Percentiles rank a stretch among this genome's conserved stretches.
These are phyloP conservation scores for Zelostemma sp. DNA, from an alignment of 1,140 invertebrate species.

Conservation along the genomic window DNA sequence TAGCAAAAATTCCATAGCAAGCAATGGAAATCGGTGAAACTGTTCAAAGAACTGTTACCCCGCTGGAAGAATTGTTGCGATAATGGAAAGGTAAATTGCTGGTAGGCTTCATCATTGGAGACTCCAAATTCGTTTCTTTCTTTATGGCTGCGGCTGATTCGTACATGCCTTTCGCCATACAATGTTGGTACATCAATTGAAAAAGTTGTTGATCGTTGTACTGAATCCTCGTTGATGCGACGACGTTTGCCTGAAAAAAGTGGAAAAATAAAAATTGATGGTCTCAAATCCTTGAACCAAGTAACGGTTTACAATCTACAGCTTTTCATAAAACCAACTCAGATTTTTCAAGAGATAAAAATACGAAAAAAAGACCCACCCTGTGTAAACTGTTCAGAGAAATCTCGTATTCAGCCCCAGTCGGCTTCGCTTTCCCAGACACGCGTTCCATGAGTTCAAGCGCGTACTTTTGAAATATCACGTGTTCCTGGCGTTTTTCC, in stretches of 20 bases:
- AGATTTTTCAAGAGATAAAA: too few species aligned
- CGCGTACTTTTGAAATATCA: constrained; percentile 96
- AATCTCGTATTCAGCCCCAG: constrained; percentile 83
- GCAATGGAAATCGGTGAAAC: too few species aligned
- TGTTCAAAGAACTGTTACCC: constrained; percentile 38
- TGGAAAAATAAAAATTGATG: constrained; percentile 11
- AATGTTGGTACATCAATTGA: constrained; percentile 92
- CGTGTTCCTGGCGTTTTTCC: constrained; percentile 95
- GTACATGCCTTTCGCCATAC: constrained; percentile 80
- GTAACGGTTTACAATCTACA: too few species aligned
- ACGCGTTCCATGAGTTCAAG: constrained; percentile 91
- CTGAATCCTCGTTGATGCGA: constrained; percentile 94
- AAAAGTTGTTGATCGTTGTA: constrained; percentile 94
- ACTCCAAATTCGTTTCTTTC: constrained; percentile 78
- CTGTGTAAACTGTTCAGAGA: constrained; percentile 88
- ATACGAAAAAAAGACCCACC: constrained; percentile 68
- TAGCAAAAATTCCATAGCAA: too few species aligned
- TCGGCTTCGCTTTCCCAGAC: constrained; percentile 90
- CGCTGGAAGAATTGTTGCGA: constrained; percentile 62
- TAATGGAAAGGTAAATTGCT: constrained; percentile 74
- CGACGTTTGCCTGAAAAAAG: constrained; percentile 84
- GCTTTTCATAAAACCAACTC: too few species aligned
- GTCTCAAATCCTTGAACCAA: not conserved
- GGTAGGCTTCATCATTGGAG: constrained; percentile 67
- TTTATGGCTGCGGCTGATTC: constrained; percentile 81